Percentiles rank a stretch among this genome's conserved stretches.
These are phyloP conservation scores for Rhagium mordax DNA, from an alignment of 2,888 invertebrate genomes.

Conservation along the genomic window DNA sequence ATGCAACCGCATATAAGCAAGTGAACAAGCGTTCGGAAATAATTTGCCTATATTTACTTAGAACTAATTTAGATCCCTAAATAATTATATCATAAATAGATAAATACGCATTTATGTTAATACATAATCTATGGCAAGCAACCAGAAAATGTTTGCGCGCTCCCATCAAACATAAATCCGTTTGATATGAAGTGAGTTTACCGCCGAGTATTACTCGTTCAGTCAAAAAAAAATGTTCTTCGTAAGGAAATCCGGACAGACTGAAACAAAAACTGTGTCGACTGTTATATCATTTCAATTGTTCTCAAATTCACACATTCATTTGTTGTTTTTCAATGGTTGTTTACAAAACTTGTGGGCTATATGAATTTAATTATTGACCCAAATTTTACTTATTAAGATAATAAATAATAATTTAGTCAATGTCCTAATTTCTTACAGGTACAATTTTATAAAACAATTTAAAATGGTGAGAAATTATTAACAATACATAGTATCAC, in stretches of 20 bases:
- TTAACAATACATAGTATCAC: background rate
- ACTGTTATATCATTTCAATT: slow-evolving; percentile 52
- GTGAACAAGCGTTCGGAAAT: too few species aligned
- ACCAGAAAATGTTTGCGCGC: too few species aligned
- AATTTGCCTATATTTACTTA: too few species aligned
- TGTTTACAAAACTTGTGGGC: slow-evolving; percentile 39
- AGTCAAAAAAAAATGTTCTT: slow-evolving; percentile 8
- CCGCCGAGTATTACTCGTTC: background rate
- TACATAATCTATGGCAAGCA: too few species aligned
- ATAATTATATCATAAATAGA: too few species aligned
- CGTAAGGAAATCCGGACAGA: slow-evolving; percentile 38
- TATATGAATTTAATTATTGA: slow-evolving; percentile 32
- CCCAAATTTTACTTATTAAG: slow-evolving; percentile 28
- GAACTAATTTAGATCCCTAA: too few species aligned
- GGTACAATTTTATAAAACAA: background rate
- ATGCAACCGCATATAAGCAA: too few species aligned
- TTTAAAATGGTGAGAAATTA: slow-evolving; percentile 18
- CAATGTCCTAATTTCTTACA: background rate
- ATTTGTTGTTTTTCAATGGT: slow-evolving; percentile 39
- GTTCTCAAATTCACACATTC: slow-evolving; percentile 52
- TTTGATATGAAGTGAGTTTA: background rate
- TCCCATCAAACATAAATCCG: too few species aligned
- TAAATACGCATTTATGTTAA: too few species aligned
- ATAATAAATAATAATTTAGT: slow-evolving; percentile 15
- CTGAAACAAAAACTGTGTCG: slow-evolving; percentile 48